These are phyloP conservation scores for Ptychadena robeensis DNA, from an alignment of 2,797 vertebrate species.

Conservation along the genomic window DNA sequence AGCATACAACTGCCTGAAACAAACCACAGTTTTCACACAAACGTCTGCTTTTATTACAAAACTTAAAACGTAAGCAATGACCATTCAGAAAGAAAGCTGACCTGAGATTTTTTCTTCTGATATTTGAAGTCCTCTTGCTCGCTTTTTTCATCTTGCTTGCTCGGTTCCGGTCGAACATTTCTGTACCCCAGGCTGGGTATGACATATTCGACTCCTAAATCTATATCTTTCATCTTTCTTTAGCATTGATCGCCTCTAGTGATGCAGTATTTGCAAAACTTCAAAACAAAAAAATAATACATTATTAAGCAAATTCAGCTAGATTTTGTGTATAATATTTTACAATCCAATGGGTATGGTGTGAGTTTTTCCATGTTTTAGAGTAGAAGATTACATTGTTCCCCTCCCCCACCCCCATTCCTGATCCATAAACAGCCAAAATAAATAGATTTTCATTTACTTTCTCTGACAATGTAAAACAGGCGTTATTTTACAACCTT, in stretches of 20 bases:
- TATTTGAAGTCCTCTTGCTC: conserved; percentile 74
- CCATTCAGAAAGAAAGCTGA: conserved; percentile 57
- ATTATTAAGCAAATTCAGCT: neutral
- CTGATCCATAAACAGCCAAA: too few relatives aligned
- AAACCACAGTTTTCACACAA: neutral
- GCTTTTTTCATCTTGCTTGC: conserved; percentile 70
- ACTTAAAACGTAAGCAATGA: neutral
- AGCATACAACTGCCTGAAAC: neutral
- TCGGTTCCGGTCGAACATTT: conserved; percentile 74
- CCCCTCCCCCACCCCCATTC: too few relatives aligned
- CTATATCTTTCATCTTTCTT: conserved; percentile 89
- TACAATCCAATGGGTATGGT: too few relatives aligned
- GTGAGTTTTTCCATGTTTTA: too few relatives aligned
- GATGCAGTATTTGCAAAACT: conserved; percentile 66
- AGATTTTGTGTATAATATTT: too few relatives aligned
- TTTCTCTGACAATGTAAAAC: too few relatives aligned
- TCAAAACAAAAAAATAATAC: conserved; percentile 62
- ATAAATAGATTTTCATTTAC: too few relatives aligned
- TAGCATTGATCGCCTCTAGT: conserved; percentile 69
- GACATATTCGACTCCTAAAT: conserved; percentile 85
- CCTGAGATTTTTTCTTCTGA: conserved; percentile 76
- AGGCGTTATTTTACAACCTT: too few relatives aligned
- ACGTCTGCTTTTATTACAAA: too few relatives aligned
- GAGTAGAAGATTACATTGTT: too few relatives aligned
- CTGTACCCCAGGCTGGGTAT: conserved; percentile 83